A percentile compares a stretch with the other conserved stretches of the same genome.
Conservation (phyloP, 2,113 vertebrate genomes). For the Hydropotes inermis region DNA sequence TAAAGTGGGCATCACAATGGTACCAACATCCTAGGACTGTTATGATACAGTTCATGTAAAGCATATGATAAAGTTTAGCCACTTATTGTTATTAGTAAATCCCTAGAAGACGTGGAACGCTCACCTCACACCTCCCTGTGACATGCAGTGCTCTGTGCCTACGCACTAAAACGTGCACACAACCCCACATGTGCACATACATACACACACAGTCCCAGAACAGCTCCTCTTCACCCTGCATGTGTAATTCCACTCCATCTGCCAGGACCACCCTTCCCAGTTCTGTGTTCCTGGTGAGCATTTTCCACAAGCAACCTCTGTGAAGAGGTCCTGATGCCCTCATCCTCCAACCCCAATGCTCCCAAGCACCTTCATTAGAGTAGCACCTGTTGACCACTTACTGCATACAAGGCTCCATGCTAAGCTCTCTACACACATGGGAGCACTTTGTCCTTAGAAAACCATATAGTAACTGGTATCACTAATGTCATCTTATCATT, state of each 20-base stretch:
- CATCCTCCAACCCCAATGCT: fast-evolving
- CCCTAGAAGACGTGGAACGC: background rate
- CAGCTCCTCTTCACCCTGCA: background rate
- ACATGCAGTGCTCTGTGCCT: fast-evolving
- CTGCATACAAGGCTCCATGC: background rate
- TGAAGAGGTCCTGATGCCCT: fast-evolving
- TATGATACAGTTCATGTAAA: background rate
- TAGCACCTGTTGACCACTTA: too few relatives aligned
- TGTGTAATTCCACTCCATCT: fast-evolving
- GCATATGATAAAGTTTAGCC: background rate
- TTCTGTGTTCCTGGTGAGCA: background rate
- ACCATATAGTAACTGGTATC: fast-evolving
- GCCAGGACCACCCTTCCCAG: background rate
- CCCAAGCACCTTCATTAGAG: background rate
- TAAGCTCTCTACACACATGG: background rate
- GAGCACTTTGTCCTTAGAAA: background rate
- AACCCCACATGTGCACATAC: background rate
- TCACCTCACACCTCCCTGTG: fast-evolving
- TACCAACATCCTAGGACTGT: background rate
- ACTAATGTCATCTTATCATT: background rate
- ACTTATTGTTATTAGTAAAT: background rate
- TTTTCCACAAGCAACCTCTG: background rate
- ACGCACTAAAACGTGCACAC: background rate
- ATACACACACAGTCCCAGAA: background rate
- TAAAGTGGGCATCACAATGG: background rate